Base-by-base conservation (phyloP, 2,797 vertebrate species). In the Coccyzus lansbergi region DNA sequence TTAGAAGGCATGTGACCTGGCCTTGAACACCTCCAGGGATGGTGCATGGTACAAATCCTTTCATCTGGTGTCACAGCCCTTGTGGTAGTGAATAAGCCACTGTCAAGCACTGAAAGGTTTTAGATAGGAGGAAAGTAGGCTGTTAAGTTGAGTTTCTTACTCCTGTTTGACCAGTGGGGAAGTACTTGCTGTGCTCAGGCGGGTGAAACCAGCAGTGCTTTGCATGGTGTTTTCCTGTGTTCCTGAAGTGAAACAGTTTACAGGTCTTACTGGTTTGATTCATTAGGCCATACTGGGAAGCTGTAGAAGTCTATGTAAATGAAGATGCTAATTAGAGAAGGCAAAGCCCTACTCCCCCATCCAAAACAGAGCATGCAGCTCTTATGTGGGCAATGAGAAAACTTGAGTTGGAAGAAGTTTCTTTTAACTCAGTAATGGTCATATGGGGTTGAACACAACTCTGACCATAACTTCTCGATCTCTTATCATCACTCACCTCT, bases 241-340 rank as follows among this genome's bases (percentile, higher is more conserved):
- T 96, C 80, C 90, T 48, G 75, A 84, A 88, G 86, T 74, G 84
- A 59, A 92, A 8, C 78, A 40, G 56, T 76, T 84, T 40, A 75
- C 71, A 18, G 24, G 91, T 75, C 46, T 60, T 67, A 48, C 78
- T 69, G 42, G 90, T 89, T 38, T 80, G 56, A 38, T 75, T 93
- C 78, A 33, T 42, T 33, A 49, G 53, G 4, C 56, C 24, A 1
- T 36, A 22, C 1, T 83, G 88, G 60, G 78, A 85, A 79, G 2
- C 69, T 18, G 70, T 9, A 52, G 74, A 31, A 70, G 68, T 4
- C 52, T 26, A 29, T 34, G 62, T 26, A 91, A 86, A 83, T 77
- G 48, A 83, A 25, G 83, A 24, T 60, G 46, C 21, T 78, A 33
- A 83, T 83, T 74, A 83, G 48, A 55, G 78, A 42, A 56, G 64